A percentile compares a stretch with the other conserved stretches of the same genome.
phyloP scores from a whole-genome alignment of 2,113 vertebrate species.

The Axis porcinus region DNA sequence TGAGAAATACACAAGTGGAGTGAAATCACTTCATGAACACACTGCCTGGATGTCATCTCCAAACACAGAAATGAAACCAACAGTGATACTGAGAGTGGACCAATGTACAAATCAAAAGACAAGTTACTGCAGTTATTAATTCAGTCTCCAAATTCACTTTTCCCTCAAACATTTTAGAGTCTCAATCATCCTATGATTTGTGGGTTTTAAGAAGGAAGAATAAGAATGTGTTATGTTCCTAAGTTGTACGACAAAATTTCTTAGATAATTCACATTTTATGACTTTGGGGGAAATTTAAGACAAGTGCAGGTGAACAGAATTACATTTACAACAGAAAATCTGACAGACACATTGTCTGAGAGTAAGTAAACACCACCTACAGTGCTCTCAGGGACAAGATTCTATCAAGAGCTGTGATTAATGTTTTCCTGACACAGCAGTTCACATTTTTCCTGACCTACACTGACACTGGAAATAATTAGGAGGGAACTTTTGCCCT shows the following conservation, averaged over 20 bases:
- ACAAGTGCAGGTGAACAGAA: neutral
- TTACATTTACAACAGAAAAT: too few species aligned
- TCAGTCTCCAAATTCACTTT: neutral
- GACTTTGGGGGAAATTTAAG: neutral
- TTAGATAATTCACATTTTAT: neutral
- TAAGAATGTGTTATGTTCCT: neutral
- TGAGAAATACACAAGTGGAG: rapidly evolving
- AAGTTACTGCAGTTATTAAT: neutral
- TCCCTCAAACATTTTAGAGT: neutral
- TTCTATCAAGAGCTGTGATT: too few species aligned
- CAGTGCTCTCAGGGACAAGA: too few species aligned
- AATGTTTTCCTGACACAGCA: too few species aligned
- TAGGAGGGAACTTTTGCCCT: neutral
- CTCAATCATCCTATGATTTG: neutral
- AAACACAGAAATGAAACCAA: neutral
- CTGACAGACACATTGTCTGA: too few species aligned
- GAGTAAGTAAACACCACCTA: too few species aligned
- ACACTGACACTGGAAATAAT: neutral
- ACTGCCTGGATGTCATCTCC: too few species aligned
- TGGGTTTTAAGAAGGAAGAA: neutral
- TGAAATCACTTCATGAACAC: rapidly evolving
- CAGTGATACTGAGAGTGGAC: neutral
- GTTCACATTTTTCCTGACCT: neutral
- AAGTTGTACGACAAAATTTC: neutral
- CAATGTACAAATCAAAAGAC: too few species aligned